Conservation (phyloP, 2,797 vertebrate genomes). For the Tokudaia tokunoshimensis region DNA sequence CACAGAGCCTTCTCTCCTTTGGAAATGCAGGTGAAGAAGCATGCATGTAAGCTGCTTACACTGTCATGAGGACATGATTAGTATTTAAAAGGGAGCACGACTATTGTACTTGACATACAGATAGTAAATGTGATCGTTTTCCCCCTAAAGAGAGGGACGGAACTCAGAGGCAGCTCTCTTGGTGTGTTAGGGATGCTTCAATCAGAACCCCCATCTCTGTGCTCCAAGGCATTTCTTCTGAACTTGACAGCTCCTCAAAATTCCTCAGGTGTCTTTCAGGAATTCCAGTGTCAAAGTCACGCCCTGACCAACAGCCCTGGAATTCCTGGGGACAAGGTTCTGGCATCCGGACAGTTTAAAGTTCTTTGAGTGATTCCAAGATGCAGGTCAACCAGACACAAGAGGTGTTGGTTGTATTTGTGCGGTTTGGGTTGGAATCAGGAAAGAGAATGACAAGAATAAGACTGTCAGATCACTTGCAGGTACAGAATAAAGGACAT, state of each 20-base stretch:
- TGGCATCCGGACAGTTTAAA: not conserved
- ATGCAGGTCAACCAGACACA: not conserved
- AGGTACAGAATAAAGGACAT: not conserved
- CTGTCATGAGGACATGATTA: not conserved
- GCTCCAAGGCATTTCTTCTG: not conserved
- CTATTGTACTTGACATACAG: not conserved
- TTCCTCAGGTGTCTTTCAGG: not conserved
- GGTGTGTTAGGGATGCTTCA: not conserved
- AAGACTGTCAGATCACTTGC: not conserved
- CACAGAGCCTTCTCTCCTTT: not conserved
- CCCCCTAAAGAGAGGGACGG: not conserved
- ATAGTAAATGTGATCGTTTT: not conserved
- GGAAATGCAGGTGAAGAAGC: not conserved
- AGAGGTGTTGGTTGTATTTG: not conserved
- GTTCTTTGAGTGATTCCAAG: not conserved
- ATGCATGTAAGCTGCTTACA: too few relatives aligned
- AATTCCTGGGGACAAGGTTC: not conserved
- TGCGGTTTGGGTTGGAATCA: not conserved
- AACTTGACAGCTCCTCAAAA: not conserved
- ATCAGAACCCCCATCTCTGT: not conserved
- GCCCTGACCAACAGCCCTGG: not conserved
- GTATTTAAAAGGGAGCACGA: not conserved
- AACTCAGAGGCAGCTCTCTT: not conserved
- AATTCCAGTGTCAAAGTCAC: not conserved
- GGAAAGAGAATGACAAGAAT: not conserved